These are phyloP conservation scores for Melieria crassipennis DNA, from an alignment of 2,888 invertebrate species.

Conservation along the genomic window DNA sequence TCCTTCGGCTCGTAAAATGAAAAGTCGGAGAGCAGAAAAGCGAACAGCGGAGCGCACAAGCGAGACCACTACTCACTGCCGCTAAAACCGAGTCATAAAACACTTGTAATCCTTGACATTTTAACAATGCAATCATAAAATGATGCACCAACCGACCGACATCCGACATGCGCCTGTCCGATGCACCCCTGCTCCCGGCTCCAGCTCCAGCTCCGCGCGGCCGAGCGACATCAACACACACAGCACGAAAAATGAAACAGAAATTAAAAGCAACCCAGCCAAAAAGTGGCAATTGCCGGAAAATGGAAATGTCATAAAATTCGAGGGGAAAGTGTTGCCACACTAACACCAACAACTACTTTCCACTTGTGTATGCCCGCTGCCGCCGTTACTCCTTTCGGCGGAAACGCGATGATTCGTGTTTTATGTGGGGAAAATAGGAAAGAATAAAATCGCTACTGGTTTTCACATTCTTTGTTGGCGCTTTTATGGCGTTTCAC, in stretches of 20 bases:
- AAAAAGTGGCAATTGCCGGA: slow-evolving; percentile 13
- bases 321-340: background rate
- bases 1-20: slow-evolving; percentile 4
- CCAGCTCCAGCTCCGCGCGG: too few relatives aligned
- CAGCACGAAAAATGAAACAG: slow-evolving; percentile 21
- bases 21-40: background rate
- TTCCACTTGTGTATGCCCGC: too few relatives aligned
- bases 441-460: slow-evolving; percentile 25
- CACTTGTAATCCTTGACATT: slow-evolving; percentile 49
- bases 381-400: too few relatives aligned
- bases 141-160: background rate
- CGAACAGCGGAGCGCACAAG: background rate
- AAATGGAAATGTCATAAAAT: slow-evolving; percentile 10
- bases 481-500: slow-evolving; percentile 35
- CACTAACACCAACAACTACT: too few relatives aligned
- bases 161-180: background rate
- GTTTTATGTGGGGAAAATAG: background rate
- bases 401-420: slow-evolving; percentile 11
- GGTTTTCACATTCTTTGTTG: slow-evolving; percentile 7
- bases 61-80: background rate
- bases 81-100: slow-evolving; percentile 46
- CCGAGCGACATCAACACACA: background rate
- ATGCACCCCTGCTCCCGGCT: too few relatives aligned
- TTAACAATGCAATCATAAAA: slow-evolving; percentile 38
- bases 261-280: slow-evolving; percentile 14